phyloP scores from a whole-genome alignment of 92 coral and sea anemone genomes.

The Bergia sp. region DNA sequence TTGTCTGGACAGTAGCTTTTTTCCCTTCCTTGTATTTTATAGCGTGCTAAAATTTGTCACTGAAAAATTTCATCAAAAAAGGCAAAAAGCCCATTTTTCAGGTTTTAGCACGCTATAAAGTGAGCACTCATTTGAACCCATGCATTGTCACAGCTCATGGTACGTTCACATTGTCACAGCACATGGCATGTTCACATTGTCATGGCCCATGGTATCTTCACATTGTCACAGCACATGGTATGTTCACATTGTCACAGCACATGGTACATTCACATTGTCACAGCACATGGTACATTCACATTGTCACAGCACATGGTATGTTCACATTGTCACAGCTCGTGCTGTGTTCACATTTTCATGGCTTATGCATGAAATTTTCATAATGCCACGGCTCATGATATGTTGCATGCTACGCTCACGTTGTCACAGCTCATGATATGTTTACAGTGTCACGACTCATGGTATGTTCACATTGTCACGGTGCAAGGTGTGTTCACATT shows the following conservation, averaged over 20 bases:
- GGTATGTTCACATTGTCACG: no score
- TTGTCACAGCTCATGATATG: not conserved
- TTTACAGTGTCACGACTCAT: no score
- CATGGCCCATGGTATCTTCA: slow-evolving; percentile 90
- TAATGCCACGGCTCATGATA: not conserved
- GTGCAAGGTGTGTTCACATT: no score
- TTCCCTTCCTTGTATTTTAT: no score
- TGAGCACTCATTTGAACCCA: no score
- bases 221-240: not conserved
- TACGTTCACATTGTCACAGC: no score
- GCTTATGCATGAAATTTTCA: not conserved
- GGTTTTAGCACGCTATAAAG: no score
- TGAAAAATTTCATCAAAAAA: no score
- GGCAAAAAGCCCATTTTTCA: no score
- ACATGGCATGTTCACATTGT: slow-evolving; percentile 60
- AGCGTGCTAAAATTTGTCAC: no score
- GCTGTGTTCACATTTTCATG: not conserved
- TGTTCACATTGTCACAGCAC: slow-evolving; percentile 20
- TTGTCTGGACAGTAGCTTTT: no score
- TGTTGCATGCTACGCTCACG: not conserved
- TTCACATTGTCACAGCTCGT: not conserved
- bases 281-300: not conserved
- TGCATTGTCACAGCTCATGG: no score
- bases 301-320: not conserved
- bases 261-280: slow-evolving; percentile 20